Evolutionary conservation across 2,888 invertebrate species (phyloP), one percentile per base, ranked within the genome.

Genomic region (Ferdinandea cuprea): DNA sequence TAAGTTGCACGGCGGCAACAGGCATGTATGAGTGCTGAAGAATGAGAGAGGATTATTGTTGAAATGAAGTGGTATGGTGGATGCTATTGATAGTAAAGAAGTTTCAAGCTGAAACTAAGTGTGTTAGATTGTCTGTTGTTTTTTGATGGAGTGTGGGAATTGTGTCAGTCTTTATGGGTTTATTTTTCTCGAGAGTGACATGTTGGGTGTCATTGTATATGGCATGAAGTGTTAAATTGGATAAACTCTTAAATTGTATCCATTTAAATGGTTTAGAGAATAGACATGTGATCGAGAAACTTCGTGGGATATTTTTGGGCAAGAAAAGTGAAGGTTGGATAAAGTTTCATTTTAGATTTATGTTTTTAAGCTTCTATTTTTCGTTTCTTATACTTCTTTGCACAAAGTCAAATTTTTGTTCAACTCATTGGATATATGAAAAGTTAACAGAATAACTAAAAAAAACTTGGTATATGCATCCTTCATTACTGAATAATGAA

Each of bases 61-160:
- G 19, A 44, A 56, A 52, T 63, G 56, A 37, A 54, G 69, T 56
- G 46, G 15, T 71, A 56, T n/a, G 46, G 63, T 44, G 44, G 32
- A 13, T 72, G 63, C 30, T 54, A 54, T 42, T 74, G 58, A 32
- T 32, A 74, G 65, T 44, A 15, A 50, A 19, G 50, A 32, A 28
- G 15, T 37, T 28, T 32, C 21, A 17, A 8, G 28, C 32, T 42
- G 58, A 32, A 48, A 17, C 25, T 13, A 42, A 32, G 61, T 37
- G 44, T 69, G 58, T 61, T 37, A 17, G 59, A 44, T 69, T 48
- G 52, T 28, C 30, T 73, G 46, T 30, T n/a, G n/a, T n/a, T 25
- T 52, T 52, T 46, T 74, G 61, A 74, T 56, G 48, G 66, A 80
- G 54, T 80, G 80, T 80, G 74, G 37, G 69, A 80, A 80, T 80